phyloP scores from a whole-genome alignment of 1,140 invertebrate genomes.

The Hyphantria cunea region DNA sequence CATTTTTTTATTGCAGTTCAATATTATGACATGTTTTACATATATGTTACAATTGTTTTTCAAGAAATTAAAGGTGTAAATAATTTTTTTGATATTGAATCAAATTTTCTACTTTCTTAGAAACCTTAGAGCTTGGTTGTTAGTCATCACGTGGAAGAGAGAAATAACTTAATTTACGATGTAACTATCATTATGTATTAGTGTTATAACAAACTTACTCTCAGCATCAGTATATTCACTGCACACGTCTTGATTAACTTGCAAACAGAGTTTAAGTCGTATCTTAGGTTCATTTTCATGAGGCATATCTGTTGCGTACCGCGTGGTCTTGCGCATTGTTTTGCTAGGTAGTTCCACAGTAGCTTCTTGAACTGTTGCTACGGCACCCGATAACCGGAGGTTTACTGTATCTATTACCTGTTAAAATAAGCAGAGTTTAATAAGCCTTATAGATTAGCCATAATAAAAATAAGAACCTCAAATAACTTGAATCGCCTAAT shows the following conservation, averaged over 20 bases:
- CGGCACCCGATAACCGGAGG: slow-evolving; percentile 85
- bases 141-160: too few species aligned
- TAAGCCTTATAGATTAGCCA: background rate
- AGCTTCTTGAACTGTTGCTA: slow-evolving; percentile 86
- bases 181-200: too few species aligned
- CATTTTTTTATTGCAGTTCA: too few species aligned
- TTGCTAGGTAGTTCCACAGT: slow-evolving; percentile 82
- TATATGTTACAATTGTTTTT: too few species aligned
- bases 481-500: too few species aligned
- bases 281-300: slow-evolving; percentile 86
- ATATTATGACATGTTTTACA: too few species aligned
- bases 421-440: background rate
- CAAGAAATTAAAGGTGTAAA: too few species aligned
- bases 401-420: slow-evolving; percentile 86
- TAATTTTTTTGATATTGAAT: too few species aligned
- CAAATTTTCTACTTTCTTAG: too few species aligned
- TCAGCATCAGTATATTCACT: slow-evolving; percentile 91
- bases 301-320: slow-evolving; percentile 80
- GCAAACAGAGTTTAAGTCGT: slow-evolving; percentile 89
- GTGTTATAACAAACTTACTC: slow-evolving; percentile 83
- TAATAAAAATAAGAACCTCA: background rate
- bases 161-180: too few species aligned
- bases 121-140: too few species aligned
- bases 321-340: slow-evolving; percentile 54
- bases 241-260: slow-evolving; percentile 89